phyloP scores from a whole-genome alignment of 2,888 invertebrate genomes.

The Allolobophora icterica region DNA sequence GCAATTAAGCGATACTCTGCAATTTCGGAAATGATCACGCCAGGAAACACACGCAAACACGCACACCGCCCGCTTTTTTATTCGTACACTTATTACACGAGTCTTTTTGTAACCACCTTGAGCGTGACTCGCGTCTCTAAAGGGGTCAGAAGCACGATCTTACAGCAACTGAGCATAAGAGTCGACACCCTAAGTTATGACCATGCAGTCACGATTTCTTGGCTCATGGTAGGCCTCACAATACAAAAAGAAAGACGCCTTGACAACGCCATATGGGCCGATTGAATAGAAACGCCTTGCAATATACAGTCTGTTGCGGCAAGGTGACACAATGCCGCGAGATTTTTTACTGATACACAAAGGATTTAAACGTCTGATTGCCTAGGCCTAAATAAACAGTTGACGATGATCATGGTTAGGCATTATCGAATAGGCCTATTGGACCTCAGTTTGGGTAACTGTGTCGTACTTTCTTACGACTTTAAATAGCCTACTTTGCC shows the following conservation, averaged over 20 bases:
- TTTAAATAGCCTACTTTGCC: too few species aligned
- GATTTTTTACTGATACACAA: background rate
- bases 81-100: background rate
- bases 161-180: background rate
- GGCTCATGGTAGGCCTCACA: background rate
- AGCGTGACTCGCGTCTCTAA: background rate
- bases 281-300: background rate
- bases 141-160: background rate
- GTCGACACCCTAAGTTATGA: background rate
- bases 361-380: too few species aligned
- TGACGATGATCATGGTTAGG: too few species aligned
- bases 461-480: too few species aligned
- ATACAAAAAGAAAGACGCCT: background rate
- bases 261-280: background rate
- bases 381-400: too few species aligned
- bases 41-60: background rate
- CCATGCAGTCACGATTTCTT: background rate
- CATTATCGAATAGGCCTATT: too few species aligned
- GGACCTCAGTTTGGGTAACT: too few species aligned
- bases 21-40: background rate
- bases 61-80: background rate
- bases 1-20: background rate
- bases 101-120: background rate
- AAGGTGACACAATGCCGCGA: too few species aligned
- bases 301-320: too few species aligned